Base-by-base conservation (phyloP, 2,888 invertebrate species). In the Nezara viridula region DNA sequence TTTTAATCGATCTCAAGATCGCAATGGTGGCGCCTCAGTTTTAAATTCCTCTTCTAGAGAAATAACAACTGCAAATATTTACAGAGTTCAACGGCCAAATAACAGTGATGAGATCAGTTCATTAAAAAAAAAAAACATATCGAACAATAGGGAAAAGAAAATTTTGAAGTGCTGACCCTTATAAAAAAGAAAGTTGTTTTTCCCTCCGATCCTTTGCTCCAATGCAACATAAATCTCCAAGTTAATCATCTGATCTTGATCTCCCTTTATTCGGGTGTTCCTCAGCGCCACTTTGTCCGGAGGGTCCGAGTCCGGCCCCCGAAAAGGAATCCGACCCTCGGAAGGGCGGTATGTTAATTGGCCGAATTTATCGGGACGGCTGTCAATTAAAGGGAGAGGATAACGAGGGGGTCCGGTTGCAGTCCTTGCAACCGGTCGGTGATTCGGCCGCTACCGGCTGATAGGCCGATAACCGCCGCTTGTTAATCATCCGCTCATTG, bases 291-390 rank as follows among this genome's bases (percentile, higher is more conserved):
- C 44, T 44, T 81, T 81, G 44, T 81, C 44, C 44, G 44, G n/a
- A 44, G 81, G 81, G 81, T 81, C 44, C 81, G 21, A 40, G 10
- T 9, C 77, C 77, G 81, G 44, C 24, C 44, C 9, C 66, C 66
- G 32, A 37, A 73, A 21, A 73, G 37, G 66, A 73, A 73, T 37
- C 66, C 37, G 66, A 73, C 66, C 66, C 66, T 73, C 37, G 66
- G 44, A 77, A 81, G 81, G 44, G 81, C 40, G 81, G 81, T 81
- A 81, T 81, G 81, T 81, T 81, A 81, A 81, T 81, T 81, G 81
- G 44, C 81, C 44, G 81, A 81, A 81, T 81, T 81, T 81, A 81
- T 81, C 81, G 44, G 81, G 14, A 37, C 81, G 12, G n/a, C 81
- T 81, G 81, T 81, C 81, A 81, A 81, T 81, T 81, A 81, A 44